These are phyloP conservation scores for Dipus sagitta DNA, from an alignment of 2,797 vertebrate species.

Conservation along the genomic window DNA sequence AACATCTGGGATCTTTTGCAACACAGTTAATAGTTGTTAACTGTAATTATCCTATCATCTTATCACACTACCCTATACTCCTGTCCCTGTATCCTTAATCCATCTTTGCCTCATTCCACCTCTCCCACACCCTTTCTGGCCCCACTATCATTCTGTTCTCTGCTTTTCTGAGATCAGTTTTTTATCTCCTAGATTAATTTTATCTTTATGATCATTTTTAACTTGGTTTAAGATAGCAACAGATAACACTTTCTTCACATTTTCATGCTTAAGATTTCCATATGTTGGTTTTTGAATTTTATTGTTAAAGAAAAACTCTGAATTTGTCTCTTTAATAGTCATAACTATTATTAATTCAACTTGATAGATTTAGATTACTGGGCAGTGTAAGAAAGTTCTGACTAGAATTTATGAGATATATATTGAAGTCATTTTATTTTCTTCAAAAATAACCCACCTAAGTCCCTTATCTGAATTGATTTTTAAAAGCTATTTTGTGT, in stretches of 20 bases:
- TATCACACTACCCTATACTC: no score
- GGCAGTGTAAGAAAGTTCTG: conserved; percentile 23
- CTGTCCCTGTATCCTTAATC: background rate
- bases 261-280: conserved; percentile 15
- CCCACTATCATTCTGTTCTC: background rate
- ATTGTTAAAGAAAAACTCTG: background rate
- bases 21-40: background rate
- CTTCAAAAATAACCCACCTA: conserved; percentile 40
- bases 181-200: background rate
- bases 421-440: conserved; percentile 53
- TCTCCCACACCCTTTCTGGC: background rate
- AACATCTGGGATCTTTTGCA: background rate
- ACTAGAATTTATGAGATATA: background rate
- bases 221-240: background rate
- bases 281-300: background rate
- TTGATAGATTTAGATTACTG: background rate
- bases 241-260: conserved; percentile 31
- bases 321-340: background rate
- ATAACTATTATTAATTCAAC: background rate
- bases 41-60: background rate
- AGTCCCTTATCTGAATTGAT: conserved; percentile 62
- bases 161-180: background rate
- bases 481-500: conserved; percentile 73
- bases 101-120: background rate
- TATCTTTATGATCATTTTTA: conserved; percentile 33